A percentile compares a stretch with the other conserved stretches of the same genome.
phyloP scores from a whole-genome alignment of 1,140 invertebrate species.

The Bombus difficillimus region DNA sequence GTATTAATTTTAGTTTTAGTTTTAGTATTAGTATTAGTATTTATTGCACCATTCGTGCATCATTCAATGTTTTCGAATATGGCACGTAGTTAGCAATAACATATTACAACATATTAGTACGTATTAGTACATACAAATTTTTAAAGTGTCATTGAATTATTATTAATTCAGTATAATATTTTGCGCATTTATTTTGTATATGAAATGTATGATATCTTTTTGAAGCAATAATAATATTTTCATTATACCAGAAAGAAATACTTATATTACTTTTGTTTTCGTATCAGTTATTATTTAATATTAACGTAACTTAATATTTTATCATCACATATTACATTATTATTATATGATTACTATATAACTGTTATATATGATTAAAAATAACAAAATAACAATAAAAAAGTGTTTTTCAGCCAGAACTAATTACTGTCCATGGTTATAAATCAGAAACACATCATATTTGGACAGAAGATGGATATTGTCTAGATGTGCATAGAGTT shows the following conservation, averaged over 20 bases:
- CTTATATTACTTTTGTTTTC: not conserved
- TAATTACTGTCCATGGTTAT: slow-evolving; percentile 85
- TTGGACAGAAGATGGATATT: slow-evolving; percentile 88
- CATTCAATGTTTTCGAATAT: too few species aligned
- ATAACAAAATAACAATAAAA: not conserved
- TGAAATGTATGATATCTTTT: not conserved
- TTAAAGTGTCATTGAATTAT: not conserved
- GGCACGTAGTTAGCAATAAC: too few species aligned
- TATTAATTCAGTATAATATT: not conserved
- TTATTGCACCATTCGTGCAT: too few species aligned
- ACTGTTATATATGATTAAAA: not conserved
- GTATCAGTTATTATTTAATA: not conserved
- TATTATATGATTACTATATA: not conserved
- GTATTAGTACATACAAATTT: not conserved
- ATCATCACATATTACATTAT: not conserved
- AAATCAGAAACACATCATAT: slow-evolving; percentile 86
- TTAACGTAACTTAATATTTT: slow-evolving; percentile 9
- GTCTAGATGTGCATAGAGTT: slow-evolving; percentile 87
- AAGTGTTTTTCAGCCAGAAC: slow-evolving; percentile 80
- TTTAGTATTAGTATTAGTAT: too few species aligned
- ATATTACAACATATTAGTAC: too few species aligned
- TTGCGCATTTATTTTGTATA: not conserved
- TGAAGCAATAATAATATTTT: not conserved
- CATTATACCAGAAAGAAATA: not conserved
- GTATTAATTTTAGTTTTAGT: too few species aligned